Evolutionary conservation across 2,113 vertebrate species (phyloP).

Genomic region (Cardinalis cardinalis): DNA sequence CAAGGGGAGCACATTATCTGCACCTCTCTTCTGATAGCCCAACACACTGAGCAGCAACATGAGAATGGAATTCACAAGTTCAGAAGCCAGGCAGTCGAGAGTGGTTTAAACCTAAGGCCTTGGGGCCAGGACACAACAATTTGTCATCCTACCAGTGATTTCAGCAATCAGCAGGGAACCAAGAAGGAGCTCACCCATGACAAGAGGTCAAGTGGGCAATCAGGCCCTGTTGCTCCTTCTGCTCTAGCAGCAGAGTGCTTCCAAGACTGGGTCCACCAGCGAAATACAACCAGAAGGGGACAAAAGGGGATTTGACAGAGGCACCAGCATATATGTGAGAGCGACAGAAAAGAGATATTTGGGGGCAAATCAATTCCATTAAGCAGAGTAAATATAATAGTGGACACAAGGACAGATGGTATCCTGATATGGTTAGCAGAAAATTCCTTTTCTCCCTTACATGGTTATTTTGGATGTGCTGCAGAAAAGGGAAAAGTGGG

Average conservation of each 20-base stretch:
- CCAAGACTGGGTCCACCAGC: not conserved
- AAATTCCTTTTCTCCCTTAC: not conserved
- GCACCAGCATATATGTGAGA: not conserved
- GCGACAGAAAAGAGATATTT: not conserved
- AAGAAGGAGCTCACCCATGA: not conserved
- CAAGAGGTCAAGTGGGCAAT: not conserved
- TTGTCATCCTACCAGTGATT: not conserved
- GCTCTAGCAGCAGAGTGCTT: not conserved
- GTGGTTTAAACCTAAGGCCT: not conserved
- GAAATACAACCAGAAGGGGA: accelerated
- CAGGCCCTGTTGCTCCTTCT: not conserved
- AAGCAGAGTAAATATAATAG: not conserved
- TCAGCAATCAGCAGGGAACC: not conserved
- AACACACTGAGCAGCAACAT: not conserved
- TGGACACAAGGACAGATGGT: not conserved
- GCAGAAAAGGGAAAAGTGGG: not conserved
- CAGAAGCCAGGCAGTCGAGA: not conserved
- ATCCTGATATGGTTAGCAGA: not conserved
- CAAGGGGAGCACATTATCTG: not conserved
- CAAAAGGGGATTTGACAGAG: not conserved
- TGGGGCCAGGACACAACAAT: not conserved
- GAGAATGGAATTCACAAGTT: not conserved
- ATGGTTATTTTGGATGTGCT: not conserved
- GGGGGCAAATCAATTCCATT: not conserved
- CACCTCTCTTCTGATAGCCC: not conserved